Evolutionary conservation across 2,797 vertebrate genomes (phyloP), one percentile per base, ranked within the genome.

Genomic region (Myiotriccus ornatus): DNA sequence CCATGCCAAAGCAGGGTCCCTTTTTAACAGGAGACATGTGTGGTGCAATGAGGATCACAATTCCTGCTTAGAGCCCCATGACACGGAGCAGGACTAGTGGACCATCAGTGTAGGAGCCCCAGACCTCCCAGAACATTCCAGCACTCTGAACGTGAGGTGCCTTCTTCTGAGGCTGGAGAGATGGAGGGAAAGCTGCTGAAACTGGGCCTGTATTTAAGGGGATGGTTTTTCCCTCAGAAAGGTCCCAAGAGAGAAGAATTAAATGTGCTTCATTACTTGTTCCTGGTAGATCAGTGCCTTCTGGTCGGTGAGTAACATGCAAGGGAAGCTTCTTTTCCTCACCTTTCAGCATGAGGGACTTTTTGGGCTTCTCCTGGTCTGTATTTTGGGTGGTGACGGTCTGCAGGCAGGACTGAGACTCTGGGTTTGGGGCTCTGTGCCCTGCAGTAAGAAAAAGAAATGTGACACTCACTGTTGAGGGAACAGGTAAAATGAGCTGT

Each of bases 251-350:
- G 70, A 95, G 74, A 89, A 73, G 3, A 91, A 90, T 94, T 95
- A 95, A 95, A 95, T 90, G 59, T 88, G 83, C 46, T 93, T 84
- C 52, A 90, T 96, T 97, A 97, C 94, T 93, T 96, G 94, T 37
- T 95, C 89, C 79, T 82, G 94, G 93, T 91, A 44, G 71, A 93
- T 81, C 46, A 81, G 80, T 85, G 87, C 89, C 89, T 93, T 93
- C 95, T 75, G 77, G 63, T 89, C 44, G 80, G 90, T 67, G 83
- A 79, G 62, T 88, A 93, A 88, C 8, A 17, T 46, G 46, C 73
- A 88, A 95, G 63, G 91, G 70, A 94, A 96, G 84, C 95, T 95
- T 93, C 88, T 89, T 93, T 68, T 96, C 95, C 97, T 98, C 82
- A 98, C 98, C 98, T 83, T 83, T 96, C 84, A 30, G 25, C 75